Evolutionary conservation across 2,113 vertebrate species (phyloP), one percentile per base, ranked within the genome.

Genomic region (Oncorhynchus masou): DNA sequence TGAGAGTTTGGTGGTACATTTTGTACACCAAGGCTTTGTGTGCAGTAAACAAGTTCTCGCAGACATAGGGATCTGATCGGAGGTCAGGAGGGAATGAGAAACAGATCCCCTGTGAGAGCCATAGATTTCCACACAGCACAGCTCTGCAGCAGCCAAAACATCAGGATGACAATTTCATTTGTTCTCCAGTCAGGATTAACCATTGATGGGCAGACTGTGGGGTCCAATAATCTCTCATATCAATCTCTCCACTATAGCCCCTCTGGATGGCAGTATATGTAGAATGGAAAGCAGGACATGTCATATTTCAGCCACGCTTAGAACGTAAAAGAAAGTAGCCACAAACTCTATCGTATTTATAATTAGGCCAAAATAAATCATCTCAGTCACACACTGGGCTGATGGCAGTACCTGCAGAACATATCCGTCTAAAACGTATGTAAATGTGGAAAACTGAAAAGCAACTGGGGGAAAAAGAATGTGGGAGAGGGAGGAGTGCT

Each of bases 11-110:
- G 59, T 79, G 72, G 75, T 75, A 76, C 79, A 76, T 74, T 81
- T 71, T 80, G 72, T 78, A 81, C 72, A 89, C 75, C 49, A 87
- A 88, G 77, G 74, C 2, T 75, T 80, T 88, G 80, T 89, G 83
- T 86, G 79, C 74, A 79, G 77, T 85, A 89, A 94, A 91, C 84
- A 87, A 86, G 79, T 83, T 92, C 85, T 87, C 91, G 89, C 80
- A 75, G 82, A 81, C 51, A 54, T 19, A 54, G 73, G 81, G 70
- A 83, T 81, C 77, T 80, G 83, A 73, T 65, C 73, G 82, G 80
- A 76, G 81, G 81, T 76, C 59, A n/a, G 74, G 81, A 83, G 85
- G 84, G 86, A 90, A 91, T 91, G 74, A 68, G 29, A 90, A 92
- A 82, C 88, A 92, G 75, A 65, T 74, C 72, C 73, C 73, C 75